phyloP scores from a whole-genome alignment of 2,113 vertebrate species.

The Ammodytes dubius region DNA sequence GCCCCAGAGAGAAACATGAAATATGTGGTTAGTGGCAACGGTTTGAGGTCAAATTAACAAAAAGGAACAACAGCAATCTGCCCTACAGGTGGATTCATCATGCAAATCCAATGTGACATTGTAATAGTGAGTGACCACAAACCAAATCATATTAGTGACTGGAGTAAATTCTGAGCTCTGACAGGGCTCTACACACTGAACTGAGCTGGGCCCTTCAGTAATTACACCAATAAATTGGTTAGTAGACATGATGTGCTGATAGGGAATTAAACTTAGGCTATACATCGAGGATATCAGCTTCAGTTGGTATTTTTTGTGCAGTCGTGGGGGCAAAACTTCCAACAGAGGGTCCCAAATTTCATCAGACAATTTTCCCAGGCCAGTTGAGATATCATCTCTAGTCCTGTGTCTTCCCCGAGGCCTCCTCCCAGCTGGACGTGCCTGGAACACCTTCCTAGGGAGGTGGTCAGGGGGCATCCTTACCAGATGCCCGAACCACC shows the following conservation, averaged over 20 bases:
- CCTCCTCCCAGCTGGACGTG: too few species aligned
- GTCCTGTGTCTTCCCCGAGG: too few species aligned
- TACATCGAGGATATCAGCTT: neutral
- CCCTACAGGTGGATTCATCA: neutral
- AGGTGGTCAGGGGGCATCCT: too few species aligned
- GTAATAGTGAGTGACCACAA: neutral
- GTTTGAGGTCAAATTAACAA: neutral
- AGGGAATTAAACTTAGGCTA: neutral
- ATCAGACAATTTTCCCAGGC: too few species aligned
- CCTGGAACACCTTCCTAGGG: too few species aligned
- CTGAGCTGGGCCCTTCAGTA: neutral
- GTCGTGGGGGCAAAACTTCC: too few species aligned
- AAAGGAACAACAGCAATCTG: neutral
- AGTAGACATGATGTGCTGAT: neutral
- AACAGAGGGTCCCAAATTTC: too few species aligned
- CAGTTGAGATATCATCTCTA: too few species aligned
- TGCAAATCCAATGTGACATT: neutral
- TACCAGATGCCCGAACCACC: too few species aligned
- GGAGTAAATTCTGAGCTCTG: neutral
- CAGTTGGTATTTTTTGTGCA: too few species aligned
- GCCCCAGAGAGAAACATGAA: neutral
- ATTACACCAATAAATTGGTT: neutral
- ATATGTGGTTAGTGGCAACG: neutral
- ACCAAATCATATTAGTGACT: slow-evolving; percentile 11
- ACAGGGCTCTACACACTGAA: neutral